These are phyloP conservation scores for Dendrolimus houi DNA, from an alignment of 2,888 invertebrate genomes.

Conservation along the genomic window DNA sequence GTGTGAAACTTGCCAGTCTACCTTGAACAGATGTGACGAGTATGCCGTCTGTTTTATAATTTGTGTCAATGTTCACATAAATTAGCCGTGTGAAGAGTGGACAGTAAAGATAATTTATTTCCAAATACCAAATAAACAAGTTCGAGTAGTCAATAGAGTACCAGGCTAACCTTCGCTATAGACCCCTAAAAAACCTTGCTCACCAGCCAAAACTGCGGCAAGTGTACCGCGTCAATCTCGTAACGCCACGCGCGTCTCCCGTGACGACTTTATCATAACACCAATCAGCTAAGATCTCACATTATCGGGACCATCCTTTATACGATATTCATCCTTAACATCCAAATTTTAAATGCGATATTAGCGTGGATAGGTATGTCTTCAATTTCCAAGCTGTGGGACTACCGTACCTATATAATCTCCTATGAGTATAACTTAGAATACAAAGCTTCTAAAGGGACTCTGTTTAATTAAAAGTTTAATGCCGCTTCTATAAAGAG, in stretches of 20 bases:
- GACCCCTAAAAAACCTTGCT: constrained; percentile 10
- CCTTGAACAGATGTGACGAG: too few species aligned
- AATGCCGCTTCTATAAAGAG: neutral
- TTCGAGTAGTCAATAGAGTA: neutral
- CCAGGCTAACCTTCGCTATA: neutral
- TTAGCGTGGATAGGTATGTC: neutral
- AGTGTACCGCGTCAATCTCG: constrained; percentile 42
- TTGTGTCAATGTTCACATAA: too few species aligned
- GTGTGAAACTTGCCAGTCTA: too few species aligned
- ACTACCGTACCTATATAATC: neutral
- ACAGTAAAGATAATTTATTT: too few species aligned
- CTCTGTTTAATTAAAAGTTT: neutral
- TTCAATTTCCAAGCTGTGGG: neutral
- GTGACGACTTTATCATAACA: constrained; percentile 31
- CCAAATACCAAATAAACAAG: too few species aligned
- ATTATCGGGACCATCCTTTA: constrained; percentile 8
- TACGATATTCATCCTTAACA: constrained; percentile 9
- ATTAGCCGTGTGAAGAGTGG: too few species aligned
- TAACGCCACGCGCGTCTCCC: constrained; percentile 50
- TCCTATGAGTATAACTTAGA: neutral
- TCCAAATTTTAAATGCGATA: constrained; percentile 4
- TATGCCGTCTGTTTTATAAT: too few species aligned
- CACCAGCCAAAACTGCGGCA: constrained; percentile 28
- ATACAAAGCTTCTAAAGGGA: neutral
- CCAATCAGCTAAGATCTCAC: constrained; percentile 13